Evolutionary conservation across 2,888 invertebrate genomes (phyloP), one percentile per base, ranked within the genome.

Genomic region (Gibbula magus): DNA sequence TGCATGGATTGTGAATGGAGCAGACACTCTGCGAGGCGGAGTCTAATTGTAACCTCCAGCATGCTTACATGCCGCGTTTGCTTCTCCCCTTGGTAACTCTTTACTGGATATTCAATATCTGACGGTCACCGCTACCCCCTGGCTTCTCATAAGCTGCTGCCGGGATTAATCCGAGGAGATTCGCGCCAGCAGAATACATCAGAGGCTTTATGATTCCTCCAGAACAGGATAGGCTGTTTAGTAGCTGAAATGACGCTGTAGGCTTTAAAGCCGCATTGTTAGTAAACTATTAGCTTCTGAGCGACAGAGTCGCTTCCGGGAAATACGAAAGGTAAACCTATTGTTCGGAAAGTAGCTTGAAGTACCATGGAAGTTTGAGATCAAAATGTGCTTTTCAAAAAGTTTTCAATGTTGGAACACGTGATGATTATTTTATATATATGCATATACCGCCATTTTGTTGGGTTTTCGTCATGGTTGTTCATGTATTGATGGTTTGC

Each of bases 221-320:
- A 35, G 70, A 29, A 32, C 10, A 8, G n/a, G 35, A 70, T 20
- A 70, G 70, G 35, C 70, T 70, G 70, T 70, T 70, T 32, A 70
- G 39, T 70, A 35, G 70, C 70, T 35, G 39, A 25, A 22, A 70
- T 32, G 35, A 32, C 70, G 70, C 70, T 35, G 2, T 22, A n/a
- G 32, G 70, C 70, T 35, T 22, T 70, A 70, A 32, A 39, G 25
- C 25, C 25, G 70, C 35, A 32, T 70, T 70, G 70, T 70, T 70
- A 70, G 70, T 70, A 70, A 70, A 70, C 70, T 70, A 70, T 70
- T 22, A 61, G 61, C 25, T 29, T 61, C 29, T 18, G 18, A 35
- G 70, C 35, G 70, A 32, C 70, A 35, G n/a, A 32, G 70, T 35
- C 70, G 32, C 29, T n/a, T 20, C 10, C 32, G n/a, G 35, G n/a